Base-by-base conservation (phyloP, 2,113 vertebrate species). In the Urocynchramus pylzowi region DNA sequence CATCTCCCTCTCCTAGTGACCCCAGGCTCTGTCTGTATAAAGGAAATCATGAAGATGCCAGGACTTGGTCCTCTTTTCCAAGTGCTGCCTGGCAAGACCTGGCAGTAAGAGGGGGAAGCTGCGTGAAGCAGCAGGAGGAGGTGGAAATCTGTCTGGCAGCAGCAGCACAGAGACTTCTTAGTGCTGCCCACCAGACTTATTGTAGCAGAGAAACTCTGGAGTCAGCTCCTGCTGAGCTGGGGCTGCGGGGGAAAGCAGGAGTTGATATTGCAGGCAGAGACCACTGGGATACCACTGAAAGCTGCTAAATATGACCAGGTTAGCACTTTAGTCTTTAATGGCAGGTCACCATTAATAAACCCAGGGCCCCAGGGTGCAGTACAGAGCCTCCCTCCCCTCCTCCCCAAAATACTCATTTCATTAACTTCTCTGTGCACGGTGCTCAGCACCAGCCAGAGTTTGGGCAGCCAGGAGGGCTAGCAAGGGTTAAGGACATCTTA, bases 281-380 rank as follows among this genome's bases (percentile, higher is more conserved):
- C 98, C 98, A 98, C 98, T 98, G 97, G 95, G 97, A 97, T 91
- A 87, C 94, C 84, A 89, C 92, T 95, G 98, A 98, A 99, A 99
- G 98, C 98, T 98, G 98, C 98, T 98, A 98, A 99, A 99, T 98
- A 98, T 99, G 98, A 98, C 98, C 98, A 98, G 98, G 98, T 98
- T 99, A 99, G 98, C 98, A 99, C 98, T 99, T 99, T 99, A 98
- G 98, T 98, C 95, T 96, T 97, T 98, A 97, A 97, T 95, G 96
- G 96, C 95, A 93, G 97, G 97, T 97, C 97, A 97, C 97, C 98
- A 99, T 99, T 99, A 99, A 99, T 99, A 99, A 99, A 99, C 98
- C 97, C 90, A 98, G 97, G 97, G 98, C 98, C 97, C 98, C 96
- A 97, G 98, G 98, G 98, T 98, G 98, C 98, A 98, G 98, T 95